These are phyloP conservation scores for Pharmacophagus antenor DNA, from an alignment of 2,888 invertebrate genomes.

Conservation along the genomic window DNA sequence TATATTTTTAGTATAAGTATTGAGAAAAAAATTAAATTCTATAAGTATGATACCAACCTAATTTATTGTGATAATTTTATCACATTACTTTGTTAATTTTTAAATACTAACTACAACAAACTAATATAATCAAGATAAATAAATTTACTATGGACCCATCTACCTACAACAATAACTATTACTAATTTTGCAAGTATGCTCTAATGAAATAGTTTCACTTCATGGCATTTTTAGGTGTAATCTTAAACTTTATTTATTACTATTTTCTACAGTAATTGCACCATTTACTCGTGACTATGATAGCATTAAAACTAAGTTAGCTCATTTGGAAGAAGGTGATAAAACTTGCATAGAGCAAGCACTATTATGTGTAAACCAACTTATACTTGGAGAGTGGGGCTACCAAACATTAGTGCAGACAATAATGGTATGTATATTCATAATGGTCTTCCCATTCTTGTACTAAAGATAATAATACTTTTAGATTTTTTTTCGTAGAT, in stretches of 20 bases:
- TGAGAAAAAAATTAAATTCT: too few relatives aligned
- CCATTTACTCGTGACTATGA: slow-evolving; percentile 95
- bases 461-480: neutral
- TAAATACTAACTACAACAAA: too few relatives aligned
- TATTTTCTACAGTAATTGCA: slow-evolving; percentile 81
- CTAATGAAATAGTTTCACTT: too few relatives aligned
- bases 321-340: slow-evolving; percentile 90
- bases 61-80: too few relatives aligned
- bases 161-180: neutral
- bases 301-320: slow-evolving; percentile 86
- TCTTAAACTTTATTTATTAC: slow-evolving; percentile 7
- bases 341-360: slow-evolving; percentile 92
- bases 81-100: too few relatives aligned
- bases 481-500: slow-evolving; percentile 45
- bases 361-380: slow-evolving; percentile 88
- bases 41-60: too few relatives aligned
- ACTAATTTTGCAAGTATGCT: too few relatives aligned
- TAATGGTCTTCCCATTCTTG: neutral
- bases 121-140: neutral
- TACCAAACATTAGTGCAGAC: slow-evolving; percentile 90
- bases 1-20: too few relatives aligned
- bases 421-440: slow-evolving; percentile 54
- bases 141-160: neutral
- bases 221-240: too few relatives aligned
- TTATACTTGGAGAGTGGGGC: slow-evolving; percentile 94